These are phyloP conservation scores for Podotricha telesiphe DNA, from an alignment of 2,888 invertebrate species.

Conservation along the genomic window DNA sequence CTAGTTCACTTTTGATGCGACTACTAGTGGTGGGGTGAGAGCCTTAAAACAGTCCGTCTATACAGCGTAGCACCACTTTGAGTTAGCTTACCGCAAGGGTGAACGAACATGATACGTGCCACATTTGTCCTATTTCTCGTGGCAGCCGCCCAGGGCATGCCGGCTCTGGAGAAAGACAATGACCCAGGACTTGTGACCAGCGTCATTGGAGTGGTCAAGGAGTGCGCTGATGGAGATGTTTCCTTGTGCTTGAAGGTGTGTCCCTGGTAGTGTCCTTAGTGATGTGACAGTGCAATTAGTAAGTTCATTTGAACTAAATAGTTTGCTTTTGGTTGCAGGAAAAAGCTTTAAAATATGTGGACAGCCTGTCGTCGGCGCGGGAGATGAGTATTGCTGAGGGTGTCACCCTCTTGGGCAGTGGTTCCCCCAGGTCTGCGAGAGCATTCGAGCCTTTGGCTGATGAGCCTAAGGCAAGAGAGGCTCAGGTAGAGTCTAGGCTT, in stretches of 20 bases:
- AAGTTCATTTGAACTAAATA: conserved; percentile 57
- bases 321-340: conserved; percentile 84
- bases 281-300: conserved; percentile 51
- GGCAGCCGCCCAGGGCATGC: conserved; percentile 77
- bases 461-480: conserved; percentile 89
- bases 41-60: conserved; percentile 77
- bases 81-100: conserved; percentile 75
- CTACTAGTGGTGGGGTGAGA: conserved; percentile 73
- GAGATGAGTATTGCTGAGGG: conserved; percentile 85
- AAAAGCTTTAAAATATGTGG: conserved; percentile 88
- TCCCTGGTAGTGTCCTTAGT: conserved; percentile 45
- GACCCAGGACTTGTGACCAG: conserved; percentile 68
- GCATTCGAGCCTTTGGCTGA: conserved; percentile 86
- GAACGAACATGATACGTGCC: conserved; percentile 74
- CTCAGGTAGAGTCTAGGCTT: conserved; percentile 88
- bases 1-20: conserved; percentile 74
- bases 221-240: conserved; percentile 88
- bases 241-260: conserved; percentile 88
- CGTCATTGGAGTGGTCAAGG: conserved; percentile 87
- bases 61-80: conserved; percentile 74
- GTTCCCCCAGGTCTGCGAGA: conserved; percentile 84
- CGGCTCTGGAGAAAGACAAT: conserved; percentile 80
- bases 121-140: conserved; percentile 79
- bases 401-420: conserved; percentile 78
- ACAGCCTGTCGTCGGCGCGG: conserved; percentile 78